These are phyloP conservation scores for Trogon surrucura DNA, from an alignment of 2,113 vertebrate species.

Conservation along the genomic window DNA sequence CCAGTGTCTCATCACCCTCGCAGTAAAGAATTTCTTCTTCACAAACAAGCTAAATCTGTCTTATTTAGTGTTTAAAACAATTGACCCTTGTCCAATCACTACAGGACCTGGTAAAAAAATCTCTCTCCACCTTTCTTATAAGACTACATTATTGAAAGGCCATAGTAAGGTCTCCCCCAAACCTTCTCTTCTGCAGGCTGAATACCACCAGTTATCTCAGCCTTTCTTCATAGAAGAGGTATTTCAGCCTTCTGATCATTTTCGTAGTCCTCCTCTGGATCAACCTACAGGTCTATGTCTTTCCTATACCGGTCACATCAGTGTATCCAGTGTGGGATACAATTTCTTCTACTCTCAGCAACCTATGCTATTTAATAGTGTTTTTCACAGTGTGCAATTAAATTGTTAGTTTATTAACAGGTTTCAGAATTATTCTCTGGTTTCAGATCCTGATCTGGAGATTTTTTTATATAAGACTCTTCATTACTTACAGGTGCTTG, in stretches of 20 bases:
- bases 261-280: background rate
- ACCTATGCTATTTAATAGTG: background rate
- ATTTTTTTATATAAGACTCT: background rate
- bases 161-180: background rate
- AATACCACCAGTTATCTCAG: background rate
- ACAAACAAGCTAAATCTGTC: background rate
- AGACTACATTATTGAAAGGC: fast-evolving
- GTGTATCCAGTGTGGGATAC: background rate
- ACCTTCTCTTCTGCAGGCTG: background rate
- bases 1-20: background rate
- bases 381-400: background rate
- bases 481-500: background rate
- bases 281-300: background rate
- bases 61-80: fast-evolving
- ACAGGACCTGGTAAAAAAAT: background rate
- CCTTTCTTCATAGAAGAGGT: background rate
- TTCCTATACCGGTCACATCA: background rate
- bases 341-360: background rate
- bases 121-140: background rate
- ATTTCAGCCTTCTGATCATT: background rate
- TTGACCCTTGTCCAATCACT: background rate
- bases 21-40: background rate
- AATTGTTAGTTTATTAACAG: background rate
- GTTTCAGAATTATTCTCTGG: background rate
- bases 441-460: background rate